Percentiles rank a stretch among this genome's conserved stretches.
These are phyloP conservation scores for Iphiclides podalirius DNA, from an alignment of 2,888 invertebrate genomes.

Conservation along the genomic window DNA sequence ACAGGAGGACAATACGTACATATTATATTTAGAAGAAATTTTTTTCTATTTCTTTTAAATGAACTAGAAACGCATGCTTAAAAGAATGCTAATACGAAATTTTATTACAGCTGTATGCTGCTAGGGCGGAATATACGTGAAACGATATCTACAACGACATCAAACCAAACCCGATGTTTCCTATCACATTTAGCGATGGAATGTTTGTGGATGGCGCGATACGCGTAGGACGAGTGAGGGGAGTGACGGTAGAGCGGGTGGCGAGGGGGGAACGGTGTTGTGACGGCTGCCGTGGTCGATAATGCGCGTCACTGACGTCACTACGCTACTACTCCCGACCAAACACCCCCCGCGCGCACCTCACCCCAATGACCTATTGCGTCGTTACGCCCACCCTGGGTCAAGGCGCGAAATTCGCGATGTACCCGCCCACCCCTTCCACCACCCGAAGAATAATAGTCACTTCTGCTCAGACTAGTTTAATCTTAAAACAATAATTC, in stretches of 20 bases:
- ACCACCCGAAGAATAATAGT: conserved; percentile 6
- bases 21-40: too few species aligned
- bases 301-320: conserved; percentile 72
- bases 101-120: too few species aligned
- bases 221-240: conserved; percentile 36
- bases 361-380: conserved; percentile 70
- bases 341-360: conserved; percentile 58
- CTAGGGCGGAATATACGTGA: too few species aligned
- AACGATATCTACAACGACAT: conserved; percentile 40
- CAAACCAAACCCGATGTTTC: conserved; percentile 53
- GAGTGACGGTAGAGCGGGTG: conserved; percentile 25
- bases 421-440: conserved; percentile 47
- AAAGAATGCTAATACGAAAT: too few species aligned
- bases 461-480: too few species aligned
- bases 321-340: conserved; percentile 77
- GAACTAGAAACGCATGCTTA: too few species aligned
- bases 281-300: conserved; percentile 72
- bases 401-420: conserved; percentile 68
- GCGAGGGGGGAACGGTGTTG: conserved; percentile 58
- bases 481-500: too few species aligned
- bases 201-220: conserved; percentile 66
- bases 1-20: too few species aligned
- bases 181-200: conserved; percentile 47
- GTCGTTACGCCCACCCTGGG: conserved; percentile 72
- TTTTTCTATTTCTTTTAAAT: too few species aligned